Evolutionary conservation across 2,113 vertebrate species (phyloP).

Genomic region (Sitta europaea): DNA sequence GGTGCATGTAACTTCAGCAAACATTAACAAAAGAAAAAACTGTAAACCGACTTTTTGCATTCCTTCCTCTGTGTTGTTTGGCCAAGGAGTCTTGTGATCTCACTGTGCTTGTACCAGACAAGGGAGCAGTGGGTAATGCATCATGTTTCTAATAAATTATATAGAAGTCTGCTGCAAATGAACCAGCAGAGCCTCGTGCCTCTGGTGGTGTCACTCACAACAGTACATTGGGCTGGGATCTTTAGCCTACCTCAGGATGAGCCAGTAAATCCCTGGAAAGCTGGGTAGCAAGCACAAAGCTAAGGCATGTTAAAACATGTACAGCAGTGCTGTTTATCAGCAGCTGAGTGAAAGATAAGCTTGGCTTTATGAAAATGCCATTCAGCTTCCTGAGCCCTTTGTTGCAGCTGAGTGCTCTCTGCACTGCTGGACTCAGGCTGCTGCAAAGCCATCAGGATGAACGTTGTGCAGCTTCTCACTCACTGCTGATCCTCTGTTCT

Average conservation of each 20-base stretch:
- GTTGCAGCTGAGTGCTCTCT: not conserved
- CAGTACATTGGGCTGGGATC: not conserved
- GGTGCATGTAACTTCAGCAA: not conserved
- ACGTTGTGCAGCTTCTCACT: not conserved
- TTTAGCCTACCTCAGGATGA: not conserved
- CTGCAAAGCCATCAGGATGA: not conserved
- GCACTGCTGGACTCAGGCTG: not conserved
- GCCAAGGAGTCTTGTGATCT: not conserved
- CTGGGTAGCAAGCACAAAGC: not conserved
- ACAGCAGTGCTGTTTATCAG: not conserved
- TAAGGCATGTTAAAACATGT: not conserved
- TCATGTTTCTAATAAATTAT: not conserved
- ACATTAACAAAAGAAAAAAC: not conserved
- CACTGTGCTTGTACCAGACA: accelerated
- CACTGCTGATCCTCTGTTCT: not conserved
- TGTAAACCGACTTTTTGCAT: not conserved
- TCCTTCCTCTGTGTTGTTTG: not conserved
- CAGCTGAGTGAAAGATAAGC: not conserved
- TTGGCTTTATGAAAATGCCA: not conserved
- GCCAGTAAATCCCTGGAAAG: not conserved
- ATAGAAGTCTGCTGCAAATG: not conserved
- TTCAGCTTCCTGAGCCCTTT: not conserved
- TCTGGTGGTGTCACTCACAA: not conserved
- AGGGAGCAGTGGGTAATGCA: not conserved
- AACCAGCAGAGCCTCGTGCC: not conserved